Conservation (phyloP, 2,113 vertebrate species). For the Gracilinanus agilis region DNA sequence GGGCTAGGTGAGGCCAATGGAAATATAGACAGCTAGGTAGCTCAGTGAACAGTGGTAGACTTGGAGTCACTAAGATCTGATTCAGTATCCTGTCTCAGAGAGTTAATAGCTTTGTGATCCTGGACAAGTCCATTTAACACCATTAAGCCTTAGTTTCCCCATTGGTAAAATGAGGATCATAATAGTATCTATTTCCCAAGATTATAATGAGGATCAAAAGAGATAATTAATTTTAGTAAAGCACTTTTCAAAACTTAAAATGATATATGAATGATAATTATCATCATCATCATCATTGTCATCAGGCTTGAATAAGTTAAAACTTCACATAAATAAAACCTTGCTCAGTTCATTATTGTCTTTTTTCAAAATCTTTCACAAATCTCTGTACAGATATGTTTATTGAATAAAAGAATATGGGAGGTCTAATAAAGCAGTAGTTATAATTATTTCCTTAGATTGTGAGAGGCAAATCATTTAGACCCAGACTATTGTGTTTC, state of each 20-base stretch:
- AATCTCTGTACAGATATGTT: not conserved
- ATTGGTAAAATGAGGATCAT: not conserved
- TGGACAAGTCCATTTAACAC: not conserved
- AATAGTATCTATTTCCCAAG: not conserved
- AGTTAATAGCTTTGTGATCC: not conserved
- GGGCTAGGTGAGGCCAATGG: not conserved
- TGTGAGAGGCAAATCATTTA: not conserved
- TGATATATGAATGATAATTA: not conserved
- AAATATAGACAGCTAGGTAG: not conserved
- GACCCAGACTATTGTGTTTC: not conserved
- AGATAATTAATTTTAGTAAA: not conserved
- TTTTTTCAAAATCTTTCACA: not conserved
- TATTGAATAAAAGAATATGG: not conserved
- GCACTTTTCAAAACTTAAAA: not conserved
- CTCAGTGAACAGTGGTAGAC: not conserved
- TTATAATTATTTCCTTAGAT: not conserved
- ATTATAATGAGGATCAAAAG: not conserved
- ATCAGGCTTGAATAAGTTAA: not conserved
- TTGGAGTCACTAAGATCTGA: not conserved
- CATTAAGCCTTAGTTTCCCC: not conserved
- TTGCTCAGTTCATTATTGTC: not conserved
- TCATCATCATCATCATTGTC: not conserved
- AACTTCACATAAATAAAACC: not conserved
- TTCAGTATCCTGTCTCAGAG: no score
- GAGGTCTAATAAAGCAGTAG: not conserved